phyloP scores from a whole-genome alignment of 2,113 vertebrate genomes.

The Athene noctua region DNA sequence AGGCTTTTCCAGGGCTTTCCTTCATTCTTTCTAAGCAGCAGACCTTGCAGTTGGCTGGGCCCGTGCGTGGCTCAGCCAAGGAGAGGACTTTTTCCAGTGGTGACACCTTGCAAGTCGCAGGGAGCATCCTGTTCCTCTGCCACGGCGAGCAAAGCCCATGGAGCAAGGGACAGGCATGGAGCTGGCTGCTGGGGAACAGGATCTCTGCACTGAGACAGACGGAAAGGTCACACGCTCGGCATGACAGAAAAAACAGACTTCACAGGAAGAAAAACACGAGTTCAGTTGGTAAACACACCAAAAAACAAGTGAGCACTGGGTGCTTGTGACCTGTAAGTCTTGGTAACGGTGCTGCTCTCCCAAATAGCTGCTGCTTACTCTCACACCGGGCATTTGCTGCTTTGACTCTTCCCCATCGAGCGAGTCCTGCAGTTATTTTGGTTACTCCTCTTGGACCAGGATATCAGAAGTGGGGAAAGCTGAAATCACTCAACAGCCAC shows the following conservation, averaged over 20 bases:
- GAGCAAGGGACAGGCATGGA: not conserved
- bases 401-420: fast-evolving
- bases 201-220: not conserved
- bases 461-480: not conserved
- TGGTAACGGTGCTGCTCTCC: not conserved
- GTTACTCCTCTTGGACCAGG: not conserved
- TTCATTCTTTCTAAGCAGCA: not conserved
- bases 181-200: not conserved
- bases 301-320: fast-evolving
- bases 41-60: not conserved
- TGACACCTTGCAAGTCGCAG: not conserved
- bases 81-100: not conserved
- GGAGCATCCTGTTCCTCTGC: not conserved
- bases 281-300: not conserved
- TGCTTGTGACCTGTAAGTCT: not conserved
- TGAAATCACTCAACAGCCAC: not conserved
- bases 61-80: fast-evolving
- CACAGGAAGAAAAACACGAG: not conserved
- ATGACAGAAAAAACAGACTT: not conserved
- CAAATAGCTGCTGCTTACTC: not conserved
- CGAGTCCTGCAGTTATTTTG: fast-evolving
- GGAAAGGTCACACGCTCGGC: not conserved
- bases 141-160: fast-evolving
- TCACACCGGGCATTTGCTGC: fast-evolving
- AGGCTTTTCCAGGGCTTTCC: not conserved